Evolutionary conservation across 2,113 vertebrate species (phyloP), one percentile per base, ranked within the genome.

Genomic region (Cephalopterus ornatus): DNA sequence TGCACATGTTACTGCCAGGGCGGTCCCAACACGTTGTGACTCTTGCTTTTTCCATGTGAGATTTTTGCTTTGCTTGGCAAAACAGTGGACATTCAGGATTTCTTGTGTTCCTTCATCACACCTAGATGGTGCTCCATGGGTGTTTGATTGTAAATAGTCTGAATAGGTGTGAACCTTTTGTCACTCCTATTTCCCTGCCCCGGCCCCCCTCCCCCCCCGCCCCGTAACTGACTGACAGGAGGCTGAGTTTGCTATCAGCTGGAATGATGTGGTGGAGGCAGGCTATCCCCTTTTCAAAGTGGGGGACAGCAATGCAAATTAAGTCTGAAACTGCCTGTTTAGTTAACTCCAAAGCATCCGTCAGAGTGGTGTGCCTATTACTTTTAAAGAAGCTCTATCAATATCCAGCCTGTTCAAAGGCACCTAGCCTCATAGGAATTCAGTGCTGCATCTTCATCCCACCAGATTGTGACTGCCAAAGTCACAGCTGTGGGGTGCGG

Each of bases 401-500:
- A 5, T 53, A 12, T 23, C 70, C 22, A 5, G 5, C 5, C 65
- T 62, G 26, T 35, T 75, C 21, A 17, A 62, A 74, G 35, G 23
- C 28, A 21, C 14, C 18, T 26, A 33, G 23, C 37, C 67, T 20
- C 9, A 3, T 22, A 58, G 9, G 33, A 50, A 20, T 28, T 65
- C 41, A 30, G 67, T 23, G 22, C 26, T 2, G 6, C 15, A 27
- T 55, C 44, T 73, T 50, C 35, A 22, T 42, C 33, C 5, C 47
- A 24, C 6, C 7, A 3, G 32, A 33, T 10, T 8, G 3, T 30
- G 37, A 23, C 61, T 47, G 35, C 41, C 35, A 35, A 13, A 89
- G 26, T 37, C 55, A 56, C 49, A 66, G 37, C 0, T 1, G 2
- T 3, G 28, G 26, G 8, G 3, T 18, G 17, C 44, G 41, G 16